Conservation (phyloP, 2,888 invertebrate genomes). For the Philonicus albiceps region DNA sequence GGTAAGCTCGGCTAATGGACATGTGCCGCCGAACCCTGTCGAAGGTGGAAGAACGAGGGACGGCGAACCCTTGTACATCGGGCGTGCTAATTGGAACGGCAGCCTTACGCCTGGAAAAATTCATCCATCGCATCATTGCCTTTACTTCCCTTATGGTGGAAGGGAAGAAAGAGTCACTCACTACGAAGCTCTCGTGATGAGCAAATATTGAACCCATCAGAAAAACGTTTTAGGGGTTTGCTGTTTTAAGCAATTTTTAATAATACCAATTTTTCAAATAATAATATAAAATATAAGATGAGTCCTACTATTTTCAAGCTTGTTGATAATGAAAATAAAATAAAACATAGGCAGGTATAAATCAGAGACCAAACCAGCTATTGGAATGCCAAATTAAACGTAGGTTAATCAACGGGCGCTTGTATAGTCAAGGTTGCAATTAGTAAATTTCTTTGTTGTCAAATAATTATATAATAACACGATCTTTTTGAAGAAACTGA, state of each 20-base stretch:
- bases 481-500: no score
- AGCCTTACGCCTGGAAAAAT: conserved; percentile 69
- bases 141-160: conserved; percentile 65
- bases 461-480: no score
- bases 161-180: conserved; percentile 57
- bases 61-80: conserved; percentile 67
- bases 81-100: conserved; percentile 66
- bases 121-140: conserved; percentile 66
- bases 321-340: no score
- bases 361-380: no score
- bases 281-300: no score
- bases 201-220: background rate
- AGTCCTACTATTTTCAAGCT: background rate
- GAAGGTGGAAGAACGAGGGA: conserved; percentile 63
- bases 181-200: conserved; percentile 61
- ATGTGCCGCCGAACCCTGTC: conserved; percentile 67
- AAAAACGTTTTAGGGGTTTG: background rate
- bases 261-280: background rate
- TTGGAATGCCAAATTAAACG: no score
- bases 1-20: conserved; percentile 62
- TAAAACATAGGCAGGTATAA: no score
- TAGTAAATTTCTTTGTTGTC: no score
- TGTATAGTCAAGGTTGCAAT: no score
- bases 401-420: no score
- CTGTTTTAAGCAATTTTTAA: background rate